Conservation (phyloP, 2,888 invertebrate genomes). For the Protophormia terraenovae region DNA sequence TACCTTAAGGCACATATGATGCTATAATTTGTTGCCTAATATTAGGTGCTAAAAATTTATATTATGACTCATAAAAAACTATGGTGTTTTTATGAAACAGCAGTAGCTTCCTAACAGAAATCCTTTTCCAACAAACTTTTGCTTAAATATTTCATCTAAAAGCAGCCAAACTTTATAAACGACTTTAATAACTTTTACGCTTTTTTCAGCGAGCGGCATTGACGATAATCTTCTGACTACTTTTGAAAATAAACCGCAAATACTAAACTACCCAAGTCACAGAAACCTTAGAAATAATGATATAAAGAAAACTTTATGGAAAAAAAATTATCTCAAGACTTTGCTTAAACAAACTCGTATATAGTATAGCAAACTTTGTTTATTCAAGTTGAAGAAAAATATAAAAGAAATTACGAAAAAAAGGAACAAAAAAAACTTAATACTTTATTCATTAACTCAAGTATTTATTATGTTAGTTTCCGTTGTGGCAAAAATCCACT, state of each 20-base stretch:
- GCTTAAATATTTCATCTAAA: background rate
- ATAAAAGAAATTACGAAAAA: background rate
- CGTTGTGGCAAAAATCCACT: background rate
- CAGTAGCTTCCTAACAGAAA: no score
- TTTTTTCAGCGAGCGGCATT: background rate
- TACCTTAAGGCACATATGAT: background rate
- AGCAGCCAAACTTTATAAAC: slow-evolving; percentile 33
- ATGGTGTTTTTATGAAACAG: background rate
- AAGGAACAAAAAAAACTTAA: slow-evolving; percentile 7
- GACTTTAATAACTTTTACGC: slow-evolving; percentile 27
- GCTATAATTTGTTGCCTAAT: slow-evolving; percentile 25
- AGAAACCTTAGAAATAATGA: slow-evolving; percentile 16
- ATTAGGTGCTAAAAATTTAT: slow-evolving; percentile 22
- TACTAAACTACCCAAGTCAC: slow-evolving; percentile 19
- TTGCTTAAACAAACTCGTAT: background rate
- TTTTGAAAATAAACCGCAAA: slow-evolving; percentile 50
- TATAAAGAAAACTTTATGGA: slow-evolving; percentile 21
- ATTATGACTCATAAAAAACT: background rate
- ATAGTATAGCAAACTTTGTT: slow-evolving; percentile 30
- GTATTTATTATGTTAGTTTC: slow-evolving; percentile 55
- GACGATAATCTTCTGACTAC: slow-evolving; percentile 45
- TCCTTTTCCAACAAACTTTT: background rate
- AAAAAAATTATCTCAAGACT: slow-evolving; percentile 36
- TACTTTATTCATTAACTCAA: slow-evolving; percentile 60
- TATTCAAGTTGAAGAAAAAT: slow-evolving; percentile 45